Conservation (phyloP, 2,113 vertebrate species). For the Xiphophorus couchianus region DNA sequence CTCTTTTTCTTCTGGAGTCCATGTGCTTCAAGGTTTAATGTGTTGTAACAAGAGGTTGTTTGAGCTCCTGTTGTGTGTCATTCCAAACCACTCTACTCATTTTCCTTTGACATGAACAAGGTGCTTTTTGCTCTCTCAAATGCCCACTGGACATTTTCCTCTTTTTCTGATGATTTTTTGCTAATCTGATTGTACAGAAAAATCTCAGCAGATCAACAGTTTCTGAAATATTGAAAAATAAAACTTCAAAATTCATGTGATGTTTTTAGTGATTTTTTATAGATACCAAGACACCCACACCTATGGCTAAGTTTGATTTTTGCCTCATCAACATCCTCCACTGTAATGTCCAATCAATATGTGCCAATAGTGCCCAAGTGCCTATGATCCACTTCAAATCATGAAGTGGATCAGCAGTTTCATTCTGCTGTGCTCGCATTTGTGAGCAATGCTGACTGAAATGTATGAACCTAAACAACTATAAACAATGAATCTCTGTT, state of each 20-base stretch:
- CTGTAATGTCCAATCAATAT: slow-evolving; percentile 46
- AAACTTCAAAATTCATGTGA: neutral
- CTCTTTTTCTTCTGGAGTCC: neutral
- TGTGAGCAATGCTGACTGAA: slow-evolving; percentile 37
- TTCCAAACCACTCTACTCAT: neutral
- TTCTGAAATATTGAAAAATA: neutral
- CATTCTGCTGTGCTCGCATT: slow-evolving; percentile 37
- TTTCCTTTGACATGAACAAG: neutral
- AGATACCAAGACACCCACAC: slow-evolving; percentile 4
- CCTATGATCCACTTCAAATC: too few relatives aligned
- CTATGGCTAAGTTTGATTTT: slow-evolving; percentile 22
- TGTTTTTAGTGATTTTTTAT: neutral
- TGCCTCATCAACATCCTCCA: slow-evolving; percentile 8
- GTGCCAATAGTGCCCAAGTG: slow-evolving; percentile 40
- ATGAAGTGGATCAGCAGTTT: slow-evolving; percentile 42
- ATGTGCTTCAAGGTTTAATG: neutral
- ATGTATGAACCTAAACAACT: slow-evolving; percentile 33
- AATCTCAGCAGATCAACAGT: neutral
- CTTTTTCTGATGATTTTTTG: neutral
- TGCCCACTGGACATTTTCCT: neutral
- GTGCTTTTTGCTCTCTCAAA: neutral
- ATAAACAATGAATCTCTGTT: slow-evolving; percentile 14
- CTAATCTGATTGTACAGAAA: neutral
- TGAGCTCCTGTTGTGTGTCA: neutral
- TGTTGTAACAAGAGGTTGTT: neutral